Percentiles rank a stretch among this genome's conserved stretches.
Conservation (phyloP, 2,888 invertebrate genomes). For the Drosophila affinis region DNA sequence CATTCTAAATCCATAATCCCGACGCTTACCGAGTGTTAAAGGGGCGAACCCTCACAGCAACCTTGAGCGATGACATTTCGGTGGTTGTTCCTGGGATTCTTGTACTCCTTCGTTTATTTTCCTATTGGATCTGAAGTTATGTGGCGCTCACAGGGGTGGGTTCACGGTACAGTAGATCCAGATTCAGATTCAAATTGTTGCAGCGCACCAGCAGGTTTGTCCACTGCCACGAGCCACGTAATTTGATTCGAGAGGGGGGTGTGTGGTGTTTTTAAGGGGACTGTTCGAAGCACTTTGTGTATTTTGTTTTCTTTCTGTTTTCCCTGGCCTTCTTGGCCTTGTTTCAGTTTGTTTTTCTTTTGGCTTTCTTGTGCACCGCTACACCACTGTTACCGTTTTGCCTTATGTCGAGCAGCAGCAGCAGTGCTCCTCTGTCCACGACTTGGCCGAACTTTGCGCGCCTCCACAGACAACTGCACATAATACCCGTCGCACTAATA, state of each 20-base stretch:
- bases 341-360: slow-evolving; percentile 66
- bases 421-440: slow-evolving; percentile 27
- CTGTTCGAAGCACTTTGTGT: slow-evolving; percentile 28
- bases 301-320: slow-evolving; percentile 20
- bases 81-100: slow-evolving; percentile 43
- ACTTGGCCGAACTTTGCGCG: slow-evolving; percentile 43
- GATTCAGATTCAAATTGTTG: slow-evolving; percentile 7
- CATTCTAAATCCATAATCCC: slow-evolving; percentile 23
- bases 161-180: slow-evolving; percentile 30
- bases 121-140: slow-evolving; percentile 24
- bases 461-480: slow-evolving; percentile 50
- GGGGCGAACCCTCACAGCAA: slow-evolving; percentile 95
- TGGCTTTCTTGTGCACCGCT: slow-evolving; percentile 55
- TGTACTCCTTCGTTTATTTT: slow-evolving; percentile 37
- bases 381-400: neutral
- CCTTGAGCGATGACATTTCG: slow-evolving; percentile 94
- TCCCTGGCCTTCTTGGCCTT: slow-evolving; percentile 46
- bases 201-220: slow-evolving; percentile 23
- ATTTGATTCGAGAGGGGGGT: slow-evolving; percentile 15
- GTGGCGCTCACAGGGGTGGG: neutral
- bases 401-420: slow-evolving; percentile 41
- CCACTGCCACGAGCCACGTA: slow-evolving; percentile 43
- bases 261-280: neutral
- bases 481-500: slow-evolving; percentile 35
- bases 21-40: slow-evolving; percentile 91